Conservation (phyloP, 2,888 invertebrate species). For the Euplagia quadripunctaria region DNA sequence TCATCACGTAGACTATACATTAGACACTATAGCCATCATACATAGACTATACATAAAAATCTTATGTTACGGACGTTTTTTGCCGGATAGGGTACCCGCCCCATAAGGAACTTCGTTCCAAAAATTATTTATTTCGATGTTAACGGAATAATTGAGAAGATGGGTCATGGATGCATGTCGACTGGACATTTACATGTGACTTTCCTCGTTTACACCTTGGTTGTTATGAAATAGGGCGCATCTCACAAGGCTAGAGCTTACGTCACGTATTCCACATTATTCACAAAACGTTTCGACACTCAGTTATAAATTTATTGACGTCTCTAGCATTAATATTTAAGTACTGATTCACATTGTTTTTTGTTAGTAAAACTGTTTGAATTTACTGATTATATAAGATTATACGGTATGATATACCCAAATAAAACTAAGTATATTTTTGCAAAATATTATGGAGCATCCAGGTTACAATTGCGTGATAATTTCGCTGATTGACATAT, state of each 20-base stretch:
- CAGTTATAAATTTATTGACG: conserved; percentile 72
- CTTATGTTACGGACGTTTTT: too few species aligned
- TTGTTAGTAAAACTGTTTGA: conserved; percentile 41
- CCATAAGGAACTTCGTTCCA: too few species aligned
- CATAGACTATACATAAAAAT: too few species aligned
- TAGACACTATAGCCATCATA: too few species aligned
- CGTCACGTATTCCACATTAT: conserved; percentile 79
- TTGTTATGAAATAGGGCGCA: conserved; percentile 77
- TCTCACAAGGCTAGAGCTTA: conserved; percentile 77
- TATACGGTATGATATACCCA: not conserved
- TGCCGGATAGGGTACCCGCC: too few species aligned
- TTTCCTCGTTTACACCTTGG: conserved; percentile 35
- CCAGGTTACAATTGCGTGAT: too few species aligned
- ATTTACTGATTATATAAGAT: conserved; percentile 2
- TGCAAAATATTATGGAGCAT: too few species aligned
- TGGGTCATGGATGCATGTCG: conserved; percentile 5
- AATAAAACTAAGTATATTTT: too few species aligned
- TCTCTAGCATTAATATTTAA: conserved; percentile 67
- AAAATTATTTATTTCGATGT: not conserved
- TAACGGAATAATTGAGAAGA: conserved; percentile 1
- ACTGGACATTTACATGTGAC: conserved; percentile 21
- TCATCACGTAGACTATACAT: too few species aligned
- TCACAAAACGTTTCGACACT: conserved; percentile 73
- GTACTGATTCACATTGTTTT: conserved; percentile 62
- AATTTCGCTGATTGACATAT: too few species aligned